Evolutionary conservation across 2,888 invertebrate species (phyloP).

Genomic region (Drosophila anomalipes): DNA sequence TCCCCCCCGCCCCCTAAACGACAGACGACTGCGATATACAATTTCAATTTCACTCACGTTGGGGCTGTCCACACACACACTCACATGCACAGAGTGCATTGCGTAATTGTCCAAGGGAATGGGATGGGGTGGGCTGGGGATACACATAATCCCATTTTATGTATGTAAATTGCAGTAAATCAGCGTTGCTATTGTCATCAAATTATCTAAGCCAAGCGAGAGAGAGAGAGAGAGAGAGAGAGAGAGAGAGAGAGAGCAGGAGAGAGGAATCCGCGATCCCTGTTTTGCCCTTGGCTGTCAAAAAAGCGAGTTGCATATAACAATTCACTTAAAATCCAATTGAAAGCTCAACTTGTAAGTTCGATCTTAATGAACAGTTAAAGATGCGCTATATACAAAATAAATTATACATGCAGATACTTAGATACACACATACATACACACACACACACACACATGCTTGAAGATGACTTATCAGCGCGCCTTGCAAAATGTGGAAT

Average conservation of each 20-base stretch:
- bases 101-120: conserved; percentile 60
- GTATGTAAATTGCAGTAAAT: conserved; percentile 62
- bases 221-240: background rate
- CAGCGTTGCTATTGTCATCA: conserved; percentile 67
- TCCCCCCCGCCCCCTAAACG: conserved; percentile 21
- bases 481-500: conserved; percentile 59
- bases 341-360: conserved; percentile 15
- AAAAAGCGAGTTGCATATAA: conserved; percentile 2
- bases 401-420: conserved; percentile 41
- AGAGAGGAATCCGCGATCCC: conserved; percentile 14
- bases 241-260: background rate
- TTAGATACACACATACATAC: conserved; percentile 12
- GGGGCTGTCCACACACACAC: conserved; percentile 13
- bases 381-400: conserved; percentile 1
- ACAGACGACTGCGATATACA: conserved; percentile 52
- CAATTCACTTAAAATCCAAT: background rate
- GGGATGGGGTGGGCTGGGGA: conserved; percentile 1
- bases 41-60: conserved; percentile 72
- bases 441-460: conserved; percentile 13
- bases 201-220: conserved; percentile 34
- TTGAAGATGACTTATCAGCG: conserved; percentile 57
- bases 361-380: conserved; percentile 37
- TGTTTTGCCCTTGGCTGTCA: background rate
- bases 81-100: conserved; percentile 56
- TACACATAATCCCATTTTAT: conserved; percentile 30